Evolutionary conservation across 2,888 invertebrate genomes (phyloP), one percentile per base, ranked within the genome.

Genomic region (Spodoptera littoralis): DNA sequence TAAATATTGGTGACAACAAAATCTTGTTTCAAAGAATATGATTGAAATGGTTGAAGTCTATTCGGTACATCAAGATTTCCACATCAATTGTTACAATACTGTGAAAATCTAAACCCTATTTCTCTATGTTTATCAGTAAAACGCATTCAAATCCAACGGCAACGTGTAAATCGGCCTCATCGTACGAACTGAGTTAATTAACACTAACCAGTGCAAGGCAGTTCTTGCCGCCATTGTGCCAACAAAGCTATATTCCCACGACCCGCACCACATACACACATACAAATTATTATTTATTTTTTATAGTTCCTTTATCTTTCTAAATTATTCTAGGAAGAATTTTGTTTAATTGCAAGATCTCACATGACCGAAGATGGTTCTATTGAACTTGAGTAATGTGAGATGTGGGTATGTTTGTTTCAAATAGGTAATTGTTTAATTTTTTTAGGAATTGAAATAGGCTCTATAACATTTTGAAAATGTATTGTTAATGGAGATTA

Each of bases 151-250:
- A 73, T 62, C 43, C 65, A 66, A 57, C 66, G 62, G 30, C n/a
- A 50, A 51, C 36, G 56, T 72, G 69, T 70, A 70, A 70, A 68
- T 66, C 48, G 60, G 60, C 61, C 67, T 56, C 71, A 53, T 62
- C 60, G 57, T 76, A 74, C 59, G 65, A 74, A 76, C 79, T 79
- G 77, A 80, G 84, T 83, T 90, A 90, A 90, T 90, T 84, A 87
- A 82, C 84, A 82, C 86, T 85, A 87, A 88, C 84, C 84, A 82
- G 84, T 84, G 87, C 84, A 75, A 84, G 84, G 85, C 76, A 74
- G 85, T 87, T 88, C 80, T 84, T 82, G 77, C 81, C 76, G 70
- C 83, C 82, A 89, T 91, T 91, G 90, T 90, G 69, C 67, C 76
- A 62, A 58, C 56, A 56, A 70, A 61, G 65, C 42, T 41, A 52